Evolutionary conservation across 2,888 invertebrate species (phyloP).

Genomic region (Anoplius nigerrimus): DNA sequence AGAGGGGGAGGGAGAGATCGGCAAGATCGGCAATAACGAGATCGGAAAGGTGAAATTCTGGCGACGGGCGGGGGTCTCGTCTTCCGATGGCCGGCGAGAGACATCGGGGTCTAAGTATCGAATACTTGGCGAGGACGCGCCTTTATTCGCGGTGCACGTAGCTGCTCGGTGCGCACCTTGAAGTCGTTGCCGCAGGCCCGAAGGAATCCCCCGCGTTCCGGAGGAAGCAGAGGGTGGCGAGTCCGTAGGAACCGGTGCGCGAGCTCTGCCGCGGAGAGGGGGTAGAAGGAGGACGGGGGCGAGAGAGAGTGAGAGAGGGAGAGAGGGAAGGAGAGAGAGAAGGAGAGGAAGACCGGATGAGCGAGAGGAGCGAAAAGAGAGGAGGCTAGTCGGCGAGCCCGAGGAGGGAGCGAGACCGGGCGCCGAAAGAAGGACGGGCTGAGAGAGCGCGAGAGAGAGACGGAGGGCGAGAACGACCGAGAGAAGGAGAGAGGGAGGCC

Average conservation of each 20-base stretch:
- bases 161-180: slow-evolving; percentile 8
- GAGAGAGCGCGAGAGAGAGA: slow-evolving; percentile 27
- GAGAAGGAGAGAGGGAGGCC: slow-evolving; percentile 16
- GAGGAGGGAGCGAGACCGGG: slow-evolving; percentile 11
- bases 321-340: slow-evolving; percentile 22
- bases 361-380: slow-evolving; percentile 20
- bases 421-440: slow-evolving; percentile 7
- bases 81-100: too few relatives aligned
- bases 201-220: slow-evolving; percentile 37
- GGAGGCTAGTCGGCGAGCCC: not conserved
- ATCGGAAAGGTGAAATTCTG: too few relatives aligned
- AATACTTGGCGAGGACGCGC: slow-evolving; percentile 3
- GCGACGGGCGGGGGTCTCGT: too few relatives aligned
- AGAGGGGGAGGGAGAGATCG: too few relatives aligned
- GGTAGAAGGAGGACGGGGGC: not conserved
- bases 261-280: slow-evolving; percentile 1
- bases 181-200: slow-evolving; percentile 31
- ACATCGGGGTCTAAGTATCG: not conserved
- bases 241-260: slow-evolving; percentile 12
- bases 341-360: slow-evolving; percentile 28
- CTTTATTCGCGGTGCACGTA: not conserved
- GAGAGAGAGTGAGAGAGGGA: slow-evolving; percentile 18
- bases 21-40: too few relatives aligned
- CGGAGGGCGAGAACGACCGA: slow-evolving; percentile 12
- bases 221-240: slow-evolving; percentile 19